These are phyloP conservation scores for Drosophila arizonae DNA, from an alignment of 1,140 invertebrate species.

Conservation along the genomic window DNA sequence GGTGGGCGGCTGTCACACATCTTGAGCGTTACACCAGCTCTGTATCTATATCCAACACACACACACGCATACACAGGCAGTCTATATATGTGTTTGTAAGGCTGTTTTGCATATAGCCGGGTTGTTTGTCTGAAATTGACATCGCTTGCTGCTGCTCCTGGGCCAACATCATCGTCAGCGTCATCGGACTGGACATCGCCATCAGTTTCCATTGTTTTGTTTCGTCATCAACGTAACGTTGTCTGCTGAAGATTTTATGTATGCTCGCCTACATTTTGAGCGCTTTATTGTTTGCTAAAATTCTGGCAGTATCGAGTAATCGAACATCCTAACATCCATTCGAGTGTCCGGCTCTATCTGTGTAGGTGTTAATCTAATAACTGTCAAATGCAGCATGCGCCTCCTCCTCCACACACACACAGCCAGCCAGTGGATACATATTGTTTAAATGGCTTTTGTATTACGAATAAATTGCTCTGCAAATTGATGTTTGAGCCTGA, in stretches of 20 bases:
- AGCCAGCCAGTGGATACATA: slow-evolving; percentile 19
- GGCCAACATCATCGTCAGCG: slow-evolving; percentile 17
- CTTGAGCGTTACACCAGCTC: slow-evolving; percentile 56
- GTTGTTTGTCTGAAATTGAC: slow-evolving; percentile 79
- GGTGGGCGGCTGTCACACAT: slow-evolving; percentile 52
- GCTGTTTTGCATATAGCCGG: slow-evolving; percentile 46
- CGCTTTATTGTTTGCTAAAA: slow-evolving; percentile 77
- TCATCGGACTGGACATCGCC: slow-evolving; percentile 29
- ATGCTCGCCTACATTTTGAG: slow-evolving; percentile 70
- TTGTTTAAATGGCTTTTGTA: slow-evolving; percentile 33
- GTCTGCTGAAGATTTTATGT: slow-evolving; percentile 71
- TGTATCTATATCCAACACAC: slow-evolving; percentile 5
- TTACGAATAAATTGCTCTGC: slow-evolving; percentile 36
- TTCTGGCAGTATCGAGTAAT: slow-evolving; percentile 60
- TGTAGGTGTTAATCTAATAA: slow-evolving; percentile 80
- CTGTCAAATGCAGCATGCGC: slow-evolving; percentile 73
- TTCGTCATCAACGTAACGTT: slow-evolving; percentile 45
- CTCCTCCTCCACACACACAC: slow-evolving; percentile 35
- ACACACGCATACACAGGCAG: slow-evolving; percentile 18
- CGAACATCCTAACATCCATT: slow-evolving; percentile 14
- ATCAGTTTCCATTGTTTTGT: slow-evolving; percentile 59
- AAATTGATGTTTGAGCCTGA: slow-evolving; percentile 26
- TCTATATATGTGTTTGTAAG: slow-evolving; percentile 43
- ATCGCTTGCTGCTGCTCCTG: slow-evolving; percentile 55
- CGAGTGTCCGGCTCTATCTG: slow-evolving; percentile 4